Base-by-base conservation (phyloP, 2,888 invertebrate genomes). In the Mystacides longicornis region DNA sequence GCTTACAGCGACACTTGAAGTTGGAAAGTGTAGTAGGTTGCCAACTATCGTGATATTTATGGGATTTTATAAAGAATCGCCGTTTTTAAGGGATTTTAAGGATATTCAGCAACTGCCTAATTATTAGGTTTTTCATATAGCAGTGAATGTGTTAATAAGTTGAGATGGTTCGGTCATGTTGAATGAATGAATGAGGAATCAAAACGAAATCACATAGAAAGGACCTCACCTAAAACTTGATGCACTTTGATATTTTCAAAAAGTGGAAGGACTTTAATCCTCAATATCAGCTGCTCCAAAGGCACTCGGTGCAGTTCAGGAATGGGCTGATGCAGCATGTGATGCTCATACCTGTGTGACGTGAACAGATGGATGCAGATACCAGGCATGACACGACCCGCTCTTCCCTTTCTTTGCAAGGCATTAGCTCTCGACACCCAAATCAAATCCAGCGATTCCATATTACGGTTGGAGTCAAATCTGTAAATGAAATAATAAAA, bases 341-440 rank as follows among this genome's bases (percentile, higher is more conserved):
- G 81, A 62, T 86, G 69, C 23, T 74, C 69, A 67, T 80, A 86
- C 43, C 87, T 78, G 62, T 86, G 83, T 1, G 83, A 80, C 0
- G 93, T 92, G 69, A 87, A 95, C 49, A 96, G 73, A 66, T 95
- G 93, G 55, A 92, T 81, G 66, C 89, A 91, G 22, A 91, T 83
- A 0, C 96, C 96, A 1, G 89, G 81, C 82, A 86, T 87, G 2
- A 93, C 93, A 52, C 96, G 82, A 1, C 96, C 96, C 14, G 95
- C 94, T 48, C 96, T 80, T 23, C 96, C 96, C 66, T 83, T 85
- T 23, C 96, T 81, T 67, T 97, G 96, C 60, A 87, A 76, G 0
- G 93, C 93, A 72, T 94, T 96, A 0, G 95, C 93, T 37, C 84
- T 78, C 0, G 95, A 93, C 5, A 93, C 91, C 93, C 94, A 94